Base-by-base conservation (phyloP, 2,797 vertebrate genomes). In the Arrhamphus sclerolepis region DNA sequence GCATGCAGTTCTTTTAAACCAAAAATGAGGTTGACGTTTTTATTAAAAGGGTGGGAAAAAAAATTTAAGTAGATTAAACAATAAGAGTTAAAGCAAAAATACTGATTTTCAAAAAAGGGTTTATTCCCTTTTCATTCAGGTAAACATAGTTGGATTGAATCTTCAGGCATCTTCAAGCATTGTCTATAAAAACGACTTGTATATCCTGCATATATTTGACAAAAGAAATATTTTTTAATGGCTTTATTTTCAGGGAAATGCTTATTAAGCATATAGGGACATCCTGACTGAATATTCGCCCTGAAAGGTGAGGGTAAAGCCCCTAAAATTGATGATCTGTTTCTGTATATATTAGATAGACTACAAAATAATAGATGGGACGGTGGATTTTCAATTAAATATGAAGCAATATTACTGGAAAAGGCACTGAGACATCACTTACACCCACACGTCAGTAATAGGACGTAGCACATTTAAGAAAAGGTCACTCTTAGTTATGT, bases 321-420 rank as follows among this genome's bases (percentile, higher is more conserved):
- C 44, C 18, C 46, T 8, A 21, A 41, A 67, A 64, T 16, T 28
- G 48, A 50, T 40, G 64, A 19, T 41, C 40, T 44, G 28, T 21
- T 8, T 44, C 19, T 66, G 65, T 71, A 53, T 68, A 69, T 46
- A 56, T 56, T 34, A 34, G 9, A 34, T 34, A 34, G 9, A 34
- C 31, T 10, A 34, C 16, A 4, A 17, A 29, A 19, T 18, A 43
- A 47, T 2, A 26, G 16, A 46, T 38, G 31, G n/a, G 46, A 40
- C 5, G 1, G 67, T 49, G 51, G 57, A 49, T 57, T 77, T 54
- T 29, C 14, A 66, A 11, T 72, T 22, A 31, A 72, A 67, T 77
- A 49, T 63, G 65, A 81, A 88, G 89, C 88, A 90, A 87, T 90
- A 90, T 83, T 40, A 72, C 44, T 41, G 40, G 75, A 31, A 55